phyloP scores from a whole-genome alignment of 1,140 invertebrate genomes.

The Magallana ariakensis region DNA sequence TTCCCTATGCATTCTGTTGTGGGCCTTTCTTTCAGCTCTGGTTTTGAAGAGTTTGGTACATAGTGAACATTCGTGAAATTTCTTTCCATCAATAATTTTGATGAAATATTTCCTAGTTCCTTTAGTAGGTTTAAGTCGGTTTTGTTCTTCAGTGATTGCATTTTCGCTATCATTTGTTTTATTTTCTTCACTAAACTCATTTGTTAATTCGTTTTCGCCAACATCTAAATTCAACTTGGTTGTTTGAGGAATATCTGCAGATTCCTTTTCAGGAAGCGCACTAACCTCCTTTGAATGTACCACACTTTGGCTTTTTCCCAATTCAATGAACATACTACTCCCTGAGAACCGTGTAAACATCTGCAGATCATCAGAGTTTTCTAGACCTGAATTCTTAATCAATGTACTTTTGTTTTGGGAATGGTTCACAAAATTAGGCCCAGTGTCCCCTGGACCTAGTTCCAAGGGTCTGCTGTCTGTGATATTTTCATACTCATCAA shows the following conservation, averaged over 20 bases:
- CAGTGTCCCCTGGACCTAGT: not conserved
- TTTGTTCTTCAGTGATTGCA: constrained; percentile 15
- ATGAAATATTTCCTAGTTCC: constrained; percentile 26
- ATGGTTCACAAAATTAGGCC: not conserved
- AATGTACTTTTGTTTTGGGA: not conserved
- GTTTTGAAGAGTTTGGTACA: constrained; percentile 31
- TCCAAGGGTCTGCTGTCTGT: not conserved
- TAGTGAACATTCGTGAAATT: constrained; percentile 26
- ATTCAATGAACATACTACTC: constrained; percentile 8
- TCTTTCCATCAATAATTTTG: constrained; percentile 36
- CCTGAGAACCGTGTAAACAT: constrained; percentile 7
- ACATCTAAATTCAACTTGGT: not conserved
- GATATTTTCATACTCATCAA: not conserved
- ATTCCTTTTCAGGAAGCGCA: not conserved
- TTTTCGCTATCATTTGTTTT: not conserved
- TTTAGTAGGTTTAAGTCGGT: not conserved
- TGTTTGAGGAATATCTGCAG: not conserved
- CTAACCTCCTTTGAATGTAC: not conserved
- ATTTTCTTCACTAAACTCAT: not conserved
- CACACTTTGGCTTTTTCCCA: not conserved
- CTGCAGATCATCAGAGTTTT: not conserved
- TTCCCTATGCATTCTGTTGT: constrained; percentile 40
- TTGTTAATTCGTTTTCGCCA: not conserved
- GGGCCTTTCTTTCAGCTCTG: constrained; percentile 1
- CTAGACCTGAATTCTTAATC: not conserved